A percentile compares a stretch with the other conserved stretches of the same genome.
Evolutionary conservation across 1,140 invertebrate genomes (phyloP).

Genomic region (Platyscapa corneri): DNA sequence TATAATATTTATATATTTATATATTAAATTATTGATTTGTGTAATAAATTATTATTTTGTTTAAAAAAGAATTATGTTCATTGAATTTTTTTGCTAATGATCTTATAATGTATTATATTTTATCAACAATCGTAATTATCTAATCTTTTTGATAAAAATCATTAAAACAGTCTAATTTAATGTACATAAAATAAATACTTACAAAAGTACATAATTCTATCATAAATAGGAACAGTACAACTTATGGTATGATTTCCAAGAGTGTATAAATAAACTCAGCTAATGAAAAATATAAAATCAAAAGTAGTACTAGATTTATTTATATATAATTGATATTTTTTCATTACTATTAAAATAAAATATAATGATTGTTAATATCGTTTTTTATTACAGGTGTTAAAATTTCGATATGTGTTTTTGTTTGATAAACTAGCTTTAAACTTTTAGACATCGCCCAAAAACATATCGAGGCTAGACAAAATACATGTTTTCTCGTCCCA

Average conservation of each 20-base stretch:
- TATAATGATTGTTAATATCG: background rate
- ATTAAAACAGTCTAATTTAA: too few species aligned
- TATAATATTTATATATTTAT: too few species aligned
- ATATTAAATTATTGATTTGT: too few species aligned
- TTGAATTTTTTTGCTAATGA: too few species aligned
- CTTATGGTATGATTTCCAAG: background rate
- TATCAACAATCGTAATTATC: too few species aligned
- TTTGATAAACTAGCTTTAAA: background rate
- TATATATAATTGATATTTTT: background rate
- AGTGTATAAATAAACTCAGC: background rate
- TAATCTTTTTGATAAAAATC: too few species aligned
- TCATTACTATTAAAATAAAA: background rate
- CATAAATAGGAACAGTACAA: background rate
- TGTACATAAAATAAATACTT: background rate
- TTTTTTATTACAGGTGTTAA: background rate
- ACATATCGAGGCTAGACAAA: constrained; percentile 22
- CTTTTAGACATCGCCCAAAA: background rate
- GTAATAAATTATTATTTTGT: too few species aligned
- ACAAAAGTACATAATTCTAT: constrained; percentile 34
- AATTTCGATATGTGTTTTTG: background rate
- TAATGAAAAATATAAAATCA: background rate
- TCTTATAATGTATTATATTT: too few species aligned
- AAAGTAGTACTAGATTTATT: background rate
- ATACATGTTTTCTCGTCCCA: constrained; percentile 26
- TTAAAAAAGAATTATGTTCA: too few species aligned